Percentiles rank a stretch among this genome's conserved stretches.
phyloP scores from a whole-genome alignment of 2,113 vertebrate genomes.

The Bubo scandiacus region DNA sequence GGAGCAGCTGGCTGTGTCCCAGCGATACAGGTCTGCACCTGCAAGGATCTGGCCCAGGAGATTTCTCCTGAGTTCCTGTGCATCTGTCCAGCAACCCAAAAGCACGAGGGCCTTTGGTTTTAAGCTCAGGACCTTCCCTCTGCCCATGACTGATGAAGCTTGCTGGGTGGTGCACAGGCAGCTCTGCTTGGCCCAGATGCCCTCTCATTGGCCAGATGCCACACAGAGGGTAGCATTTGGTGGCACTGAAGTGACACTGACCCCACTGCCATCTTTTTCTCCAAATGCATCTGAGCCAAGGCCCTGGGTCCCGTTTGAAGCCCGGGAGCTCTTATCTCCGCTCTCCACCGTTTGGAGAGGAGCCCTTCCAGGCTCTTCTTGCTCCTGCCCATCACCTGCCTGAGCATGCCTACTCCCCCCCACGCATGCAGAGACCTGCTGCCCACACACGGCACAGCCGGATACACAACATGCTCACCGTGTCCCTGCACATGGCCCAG shows the following conservation, averaged over 20 bases:
- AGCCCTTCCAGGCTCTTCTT: not conserved
- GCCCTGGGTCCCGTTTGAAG: not conserved
- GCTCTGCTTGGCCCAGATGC: not conserved
- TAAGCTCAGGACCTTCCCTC: not conserved
- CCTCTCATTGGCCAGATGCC: not conserved
- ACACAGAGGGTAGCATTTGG: not conserved
- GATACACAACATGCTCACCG: fast-evolving
- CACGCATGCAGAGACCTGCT: not conserved
- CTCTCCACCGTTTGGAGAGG: not conserved
- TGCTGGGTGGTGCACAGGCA: not conserved
- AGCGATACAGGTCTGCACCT: fast-evolving
- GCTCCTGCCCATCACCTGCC: not conserved
- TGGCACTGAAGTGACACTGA: not conserved
- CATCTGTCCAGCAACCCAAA: not conserved
- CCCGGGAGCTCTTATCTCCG: not conserved
- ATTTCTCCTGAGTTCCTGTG: not conserved
- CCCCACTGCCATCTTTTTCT: not conserved
- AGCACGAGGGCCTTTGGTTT: not conserved
- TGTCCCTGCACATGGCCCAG: not conserved
- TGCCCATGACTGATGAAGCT: fast-evolving
- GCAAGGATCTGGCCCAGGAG: not conserved
- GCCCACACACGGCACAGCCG: not conserved
- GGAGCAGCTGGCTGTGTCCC: not conserved
- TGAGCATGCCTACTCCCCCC: not conserved
- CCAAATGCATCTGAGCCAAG: not conserved